phyloP scores from a whole-genome alignment of 2,888 invertebrate species.

The Limenitis camilla region DNA sequence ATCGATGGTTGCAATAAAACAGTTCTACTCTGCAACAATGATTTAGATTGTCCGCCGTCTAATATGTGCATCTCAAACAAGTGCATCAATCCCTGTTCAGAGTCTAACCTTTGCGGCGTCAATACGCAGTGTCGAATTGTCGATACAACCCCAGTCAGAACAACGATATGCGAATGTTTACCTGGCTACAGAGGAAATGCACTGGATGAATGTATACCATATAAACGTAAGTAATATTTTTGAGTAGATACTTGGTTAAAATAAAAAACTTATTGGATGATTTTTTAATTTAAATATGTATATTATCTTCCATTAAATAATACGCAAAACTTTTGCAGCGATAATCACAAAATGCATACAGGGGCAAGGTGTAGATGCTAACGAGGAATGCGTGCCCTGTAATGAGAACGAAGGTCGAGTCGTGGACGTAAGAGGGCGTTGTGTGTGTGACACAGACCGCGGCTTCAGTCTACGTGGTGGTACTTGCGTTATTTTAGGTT shows the following conservation, averaged over 20 bases:
- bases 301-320: background rate
- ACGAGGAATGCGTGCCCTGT: constrained; percentile 86
- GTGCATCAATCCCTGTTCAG: constrained; percentile 88
- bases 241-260: background rate
- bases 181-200: constrained; percentile 92
- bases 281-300: too few relatives aligned
- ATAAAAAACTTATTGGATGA: background rate
- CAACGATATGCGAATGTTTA: constrained; percentile 91
- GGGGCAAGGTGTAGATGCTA: constrained; percentile 82
- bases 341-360: constrained; percentile 82
- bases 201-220: constrained; percentile 81
- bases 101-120: constrained; percentile 85
- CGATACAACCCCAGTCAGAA: constrained; percentile 87
- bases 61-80: constrained; percentile 87
- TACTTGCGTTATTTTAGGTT: constrained; percentile 85
- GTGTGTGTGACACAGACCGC: constrained; percentile 85
- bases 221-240: constrained; percentile 77
- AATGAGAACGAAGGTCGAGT: constrained; percentile 81
- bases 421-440: constrained; percentile 84
- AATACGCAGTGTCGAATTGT: constrained; percentile 86
- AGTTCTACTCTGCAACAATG: constrained; percentile 80
- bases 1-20: constrained; percentile 76
- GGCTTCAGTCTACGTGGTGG: constrained; percentile 86
- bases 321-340: constrained; percentile 32
- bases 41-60: constrained; percentile 87